A percentile compares a stretch with the other conserved stretches of the same genome.
These are phyloP conservation scores for Oxyscelio sp. DNA, from an alignment of 2,888 invertebrate species.

Conservation along the genomic window DNA sequence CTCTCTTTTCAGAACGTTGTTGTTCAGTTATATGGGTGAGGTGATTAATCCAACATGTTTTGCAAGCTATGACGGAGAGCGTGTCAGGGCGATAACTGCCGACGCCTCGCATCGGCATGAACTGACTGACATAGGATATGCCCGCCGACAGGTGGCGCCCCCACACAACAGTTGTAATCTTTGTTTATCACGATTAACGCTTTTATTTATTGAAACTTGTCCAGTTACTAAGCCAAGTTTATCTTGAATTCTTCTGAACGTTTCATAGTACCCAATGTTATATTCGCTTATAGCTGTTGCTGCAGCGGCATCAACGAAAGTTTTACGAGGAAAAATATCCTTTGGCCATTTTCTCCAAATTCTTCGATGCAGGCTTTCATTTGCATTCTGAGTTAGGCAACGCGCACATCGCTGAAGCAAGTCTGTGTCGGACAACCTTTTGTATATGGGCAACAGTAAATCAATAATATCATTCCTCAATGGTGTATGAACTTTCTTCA, in stretches of 20 bases:
- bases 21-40: too few species aligned
- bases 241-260: too few species aligned
- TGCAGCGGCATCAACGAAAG: neutral
- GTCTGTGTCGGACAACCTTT: neutral
- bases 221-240: neutral
- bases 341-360: constrained; percentile 19
- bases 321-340: neutral
- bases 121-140: too few species aligned
- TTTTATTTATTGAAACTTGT: neutral
- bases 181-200: too few species aligned
- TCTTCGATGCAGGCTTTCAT: constrained; percentile 17
- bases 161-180: too few species aligned
- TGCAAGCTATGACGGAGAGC: too few species aligned
- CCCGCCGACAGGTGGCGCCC: too few species aligned
- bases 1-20: too few species aligned
- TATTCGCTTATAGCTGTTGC: neutral
- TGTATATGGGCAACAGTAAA: neutral
- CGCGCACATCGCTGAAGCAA: constrained; percentile 7
- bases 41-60: too few species aligned
- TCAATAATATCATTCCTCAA: neutral
- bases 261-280: too few species aligned
- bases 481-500: constrained; percentile 14
- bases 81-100: too few species aligned
- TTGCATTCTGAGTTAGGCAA: constrained; percentile 1
- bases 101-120: too few species aligned